These are phyloP conservation scores for Allygus modestus DNA, from an alignment of 2,888 invertebrate species.

Conservation along the genomic window DNA sequence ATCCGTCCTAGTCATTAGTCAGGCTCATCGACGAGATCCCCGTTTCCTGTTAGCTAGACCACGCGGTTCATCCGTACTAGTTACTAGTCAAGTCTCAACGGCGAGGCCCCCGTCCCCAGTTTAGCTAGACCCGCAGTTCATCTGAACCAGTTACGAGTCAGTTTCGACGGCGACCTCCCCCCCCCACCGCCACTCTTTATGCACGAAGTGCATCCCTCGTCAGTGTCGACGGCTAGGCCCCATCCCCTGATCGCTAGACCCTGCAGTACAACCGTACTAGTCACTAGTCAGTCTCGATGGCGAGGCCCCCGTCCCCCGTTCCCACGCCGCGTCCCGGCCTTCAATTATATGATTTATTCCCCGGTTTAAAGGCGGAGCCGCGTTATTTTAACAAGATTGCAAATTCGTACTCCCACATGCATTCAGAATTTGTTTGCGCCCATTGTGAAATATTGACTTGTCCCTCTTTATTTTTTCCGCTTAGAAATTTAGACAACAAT, in stretches of 20 bases:
- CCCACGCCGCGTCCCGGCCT: conserved; percentile 17
- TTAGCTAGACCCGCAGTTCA: too few relatives aligned
- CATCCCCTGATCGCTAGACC: not conserved
- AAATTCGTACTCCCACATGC: conserved; percentile 45
- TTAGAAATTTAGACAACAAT: conserved; percentile 30
- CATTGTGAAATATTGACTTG: conserved; percentile 41
- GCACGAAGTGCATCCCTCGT: too few relatives aligned
- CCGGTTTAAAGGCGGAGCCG: conserved; percentile 47
- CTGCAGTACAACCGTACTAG: not conserved
- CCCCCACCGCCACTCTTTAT: too few relatives aligned
- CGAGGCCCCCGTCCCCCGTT: not conserved
- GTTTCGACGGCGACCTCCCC: too few relatives aligned
- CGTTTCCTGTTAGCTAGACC: too few relatives aligned
- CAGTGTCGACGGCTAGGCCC: too few relatives aligned
- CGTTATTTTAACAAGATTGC: conserved; percentile 57
- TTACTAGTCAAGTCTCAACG: too few relatives aligned
- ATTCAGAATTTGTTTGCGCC: conserved; percentile 41
- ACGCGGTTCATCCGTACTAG: too few relatives aligned
- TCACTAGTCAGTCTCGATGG: not conserved
- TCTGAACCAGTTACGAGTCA: too few relatives aligned
- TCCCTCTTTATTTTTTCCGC: conserved; percentile 39
- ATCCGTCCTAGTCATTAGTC: too few relatives aligned
- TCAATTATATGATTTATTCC: conserved; percentile 53
- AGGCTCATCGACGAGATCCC: too few relatives aligned
- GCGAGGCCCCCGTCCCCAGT: too few relatives aligned